These are phyloP conservation scores for Epizoanthus fatuus DNA, from an alignment of 92 coral and sea anemone genomes.

Conservation along the genomic window DNA sequence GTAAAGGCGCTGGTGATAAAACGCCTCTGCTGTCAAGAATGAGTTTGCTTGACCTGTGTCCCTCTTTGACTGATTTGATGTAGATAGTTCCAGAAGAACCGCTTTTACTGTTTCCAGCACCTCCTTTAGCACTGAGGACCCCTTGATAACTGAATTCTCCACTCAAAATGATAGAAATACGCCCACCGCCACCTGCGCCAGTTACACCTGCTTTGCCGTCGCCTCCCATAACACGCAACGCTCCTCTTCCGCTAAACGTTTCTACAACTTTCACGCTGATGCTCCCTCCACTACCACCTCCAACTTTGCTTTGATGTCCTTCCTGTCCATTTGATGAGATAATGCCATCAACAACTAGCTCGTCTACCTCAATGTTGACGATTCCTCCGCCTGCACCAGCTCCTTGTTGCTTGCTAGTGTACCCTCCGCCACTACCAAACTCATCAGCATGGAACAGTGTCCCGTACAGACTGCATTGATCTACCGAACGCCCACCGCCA, in stretches of 20 bases:
- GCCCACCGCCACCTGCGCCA: conserved; percentile 75
- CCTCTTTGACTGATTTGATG: conserved; percentile 52
- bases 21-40: conserved; percentile 57
- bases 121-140: conserved; percentile 57
- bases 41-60: conserved; percentile 50
- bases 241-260: conserved; percentile 63
- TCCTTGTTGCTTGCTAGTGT: conserved; percentile 20
- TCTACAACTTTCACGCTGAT: conserved; percentile 38
- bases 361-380: conserved; percentile 42
- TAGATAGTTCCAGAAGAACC: conserved; percentile 80
- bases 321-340: conserved; percentile 66
- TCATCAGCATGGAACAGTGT: conserved; percentile 56
- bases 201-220: conserved; percentile 5
- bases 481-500: conserved; percentile 62
- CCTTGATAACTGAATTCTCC: conserved; percentile 52
- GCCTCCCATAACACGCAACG: conserved; percentile 59
- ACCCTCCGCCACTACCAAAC: conserved; percentile 79
- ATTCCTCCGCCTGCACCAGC: conserved; percentile 76
- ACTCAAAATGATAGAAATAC: conserved; percentile 48
- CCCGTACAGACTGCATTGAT: conserved; percentile 63
- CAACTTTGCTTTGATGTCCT: conserved; percentile 42
- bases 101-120: conserved; percentile 43
- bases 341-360: conserved; percentile 52
- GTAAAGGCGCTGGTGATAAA: conserved; percentile 32
- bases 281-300: conserved; percentile 83